A percentile compares a stretch with the other conserved stretches of the same genome.
phyloP scores from a whole-genome alignment of 1,140 invertebrate species.

The Nasonia longicornis region DNA sequence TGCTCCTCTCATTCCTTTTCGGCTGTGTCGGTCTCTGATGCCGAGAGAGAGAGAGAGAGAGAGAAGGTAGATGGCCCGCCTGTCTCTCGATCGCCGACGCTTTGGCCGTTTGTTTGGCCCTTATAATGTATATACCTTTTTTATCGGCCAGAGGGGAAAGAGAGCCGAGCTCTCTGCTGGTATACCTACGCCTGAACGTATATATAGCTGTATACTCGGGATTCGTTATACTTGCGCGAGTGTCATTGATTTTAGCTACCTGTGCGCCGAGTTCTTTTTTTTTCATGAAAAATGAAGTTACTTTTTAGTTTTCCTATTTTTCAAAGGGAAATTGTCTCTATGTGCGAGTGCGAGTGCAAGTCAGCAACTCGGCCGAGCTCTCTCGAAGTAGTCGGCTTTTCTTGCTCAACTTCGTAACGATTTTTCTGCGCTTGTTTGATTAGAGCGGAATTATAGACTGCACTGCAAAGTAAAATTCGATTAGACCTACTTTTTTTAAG shows the following conservation, averaged over 20 bases:
- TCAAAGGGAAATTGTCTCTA: background rate
- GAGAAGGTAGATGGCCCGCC: background rate
- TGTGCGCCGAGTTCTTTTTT: background rate
- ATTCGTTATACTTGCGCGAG: background rate
- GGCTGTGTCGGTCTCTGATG: background rate
- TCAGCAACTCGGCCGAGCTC: background rate
- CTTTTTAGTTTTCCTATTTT: background rate
- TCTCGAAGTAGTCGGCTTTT: background rate
- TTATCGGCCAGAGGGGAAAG: background rate
- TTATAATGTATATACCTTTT: background rate
- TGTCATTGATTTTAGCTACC: background rate
- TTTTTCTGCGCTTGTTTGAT: slow-evolving; percentile 1
- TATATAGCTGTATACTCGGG: background rate
- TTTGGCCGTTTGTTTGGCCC: background rate
- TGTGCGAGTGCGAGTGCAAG: background rate
- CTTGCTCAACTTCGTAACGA: background rate
- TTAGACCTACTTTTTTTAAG: background rate
- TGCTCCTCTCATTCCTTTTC: background rate
- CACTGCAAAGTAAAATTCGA: background rate
- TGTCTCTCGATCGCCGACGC: background rate
- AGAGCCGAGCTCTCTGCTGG: background rate
- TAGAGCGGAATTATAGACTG: background rate
- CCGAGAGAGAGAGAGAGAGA: background rate
- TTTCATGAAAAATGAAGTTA: background rate
- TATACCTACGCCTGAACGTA: background rate